These are phyloP conservation scores for Alfaro cultratus DNA, from an alignment of 2,797 vertebrate species.

Conservation along the genomic window DNA sequence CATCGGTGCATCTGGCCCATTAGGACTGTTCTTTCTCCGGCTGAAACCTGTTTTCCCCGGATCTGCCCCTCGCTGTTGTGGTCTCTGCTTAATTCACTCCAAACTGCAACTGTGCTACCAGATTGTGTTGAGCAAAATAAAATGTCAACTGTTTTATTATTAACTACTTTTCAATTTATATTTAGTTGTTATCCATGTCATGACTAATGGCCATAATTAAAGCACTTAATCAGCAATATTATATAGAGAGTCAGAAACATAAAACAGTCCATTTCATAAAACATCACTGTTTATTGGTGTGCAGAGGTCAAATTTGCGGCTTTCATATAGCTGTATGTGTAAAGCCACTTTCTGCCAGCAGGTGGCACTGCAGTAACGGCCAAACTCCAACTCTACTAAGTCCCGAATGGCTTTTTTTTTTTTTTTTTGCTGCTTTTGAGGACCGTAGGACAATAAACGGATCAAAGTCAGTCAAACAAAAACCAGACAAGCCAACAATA, in stretches of 20 bases:
- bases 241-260: neutral
- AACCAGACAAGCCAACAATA: neutral
- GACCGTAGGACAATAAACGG: constrained; percentile 16
- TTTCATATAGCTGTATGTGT: constrained; percentile 4
- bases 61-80: constrained; percentile 13
- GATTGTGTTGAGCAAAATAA: neutral
- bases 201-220: neutral
- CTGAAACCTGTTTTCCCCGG: constrained; percentile 18
- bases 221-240: neutral
- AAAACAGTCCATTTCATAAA: neutral
- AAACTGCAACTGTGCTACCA: neutral
- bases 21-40: constrained; percentile 63
- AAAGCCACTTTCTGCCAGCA: constrained; percentile 51
- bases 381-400: constrained; percentile 21
- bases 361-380: constrained; percentile 63
- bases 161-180: neutral
- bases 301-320: neutral
- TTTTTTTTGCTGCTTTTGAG: constrained; percentile 1
- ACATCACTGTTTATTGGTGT: neutral
- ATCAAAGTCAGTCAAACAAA: constrained; percentile 19
- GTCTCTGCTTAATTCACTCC: constrained; percentile 4
- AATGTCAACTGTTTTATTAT: neutral
- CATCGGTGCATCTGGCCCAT: constrained; percentile 63
- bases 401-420: constrained; percentile 10
- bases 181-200: neutral